Conservation (phyloP, 2,888 invertebrate genomes). For the Isotomurus palustris region DNA sequence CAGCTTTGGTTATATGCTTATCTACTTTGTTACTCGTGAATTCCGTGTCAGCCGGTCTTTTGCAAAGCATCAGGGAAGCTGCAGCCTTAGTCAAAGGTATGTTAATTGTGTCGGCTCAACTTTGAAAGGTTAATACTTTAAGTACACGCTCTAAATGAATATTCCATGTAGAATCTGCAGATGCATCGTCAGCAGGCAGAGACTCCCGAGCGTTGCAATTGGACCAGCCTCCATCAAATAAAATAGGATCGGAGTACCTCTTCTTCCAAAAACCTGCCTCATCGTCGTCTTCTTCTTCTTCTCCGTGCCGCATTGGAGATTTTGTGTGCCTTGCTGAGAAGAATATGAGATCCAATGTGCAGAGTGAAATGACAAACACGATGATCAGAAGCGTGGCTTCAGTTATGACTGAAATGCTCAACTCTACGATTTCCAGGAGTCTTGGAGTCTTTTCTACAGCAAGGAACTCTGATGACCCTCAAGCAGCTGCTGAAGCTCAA, state of each 20-base stretch:
- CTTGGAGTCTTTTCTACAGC: slow-evolving; percentile 21
- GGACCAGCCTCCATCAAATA: not conserved
- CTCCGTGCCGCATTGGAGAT: slow-evolving; percentile 19
- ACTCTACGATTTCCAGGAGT: slow-evolving; percentile 25
- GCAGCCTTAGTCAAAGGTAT: slow-evolving; percentile 28
- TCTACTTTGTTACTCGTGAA: slow-evolving; percentile 2
- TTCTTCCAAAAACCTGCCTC: not conserved
- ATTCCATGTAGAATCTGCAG: too few relatives aligned
- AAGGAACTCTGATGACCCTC: slow-evolving; percentile 13
- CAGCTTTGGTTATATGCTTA: not conserved
- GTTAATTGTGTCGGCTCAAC: not conserved
- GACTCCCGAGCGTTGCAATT: not conserved
- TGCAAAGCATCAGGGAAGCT: slow-evolving; percentile 24
- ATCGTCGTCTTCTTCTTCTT: not conserved
- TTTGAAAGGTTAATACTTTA: too few relatives aligned
- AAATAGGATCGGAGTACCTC: not conserved
- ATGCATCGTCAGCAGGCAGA: not conserved
- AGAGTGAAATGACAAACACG: slow-evolving; percentile 22
- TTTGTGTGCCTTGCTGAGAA: slow-evolving; percentile 15
- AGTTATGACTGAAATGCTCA: slow-evolving; percentile 33
- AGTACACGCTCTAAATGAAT: too few relatives aligned
- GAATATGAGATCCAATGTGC: slow-evolving; percentile 1
- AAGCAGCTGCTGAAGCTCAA: slow-evolving; percentile 20
- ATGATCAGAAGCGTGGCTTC: slow-evolving; percentile 25
- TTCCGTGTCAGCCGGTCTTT: slow-evolving; percentile 22